Evolutionary conservation across 2,113 vertebrate species (phyloP), one percentile per base, ranked within the genome.

Genomic region (Vireo altiloquus): DNA sequence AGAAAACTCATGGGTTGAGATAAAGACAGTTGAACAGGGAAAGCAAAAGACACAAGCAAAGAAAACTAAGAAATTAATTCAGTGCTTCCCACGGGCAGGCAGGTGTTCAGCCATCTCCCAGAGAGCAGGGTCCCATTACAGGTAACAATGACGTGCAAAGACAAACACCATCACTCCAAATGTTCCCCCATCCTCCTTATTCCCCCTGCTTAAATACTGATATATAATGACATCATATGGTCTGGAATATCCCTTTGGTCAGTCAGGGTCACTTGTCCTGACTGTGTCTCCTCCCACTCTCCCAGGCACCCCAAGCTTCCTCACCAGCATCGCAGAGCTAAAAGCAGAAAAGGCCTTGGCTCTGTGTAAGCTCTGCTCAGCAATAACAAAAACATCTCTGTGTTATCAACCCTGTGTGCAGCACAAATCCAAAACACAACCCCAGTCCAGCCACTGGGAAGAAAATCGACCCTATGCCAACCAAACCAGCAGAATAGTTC

Each of bases 251-350:
- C 24, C 30, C 54, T 50, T 49, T 59, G 35, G 53, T 50, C 53
- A 40, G 4, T 0, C 15, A 30, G 19, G 42, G 6, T 42, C 44
- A 40, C 53, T 23, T 59, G 27, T 47, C 50, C 6, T 0, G 63
- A 40, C 27, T 66, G 44, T 49, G 53, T 59, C 53, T 13, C n/a
- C 21, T 37, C 5, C 50, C 49, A 30, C 7, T 13, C 27, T 57
- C 44, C 23, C 53, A 19, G 30, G 44, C 19, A 59, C 11, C 30
- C 28, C 14, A 30, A 50, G 0, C 3, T 17, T 23, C 35, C 35
- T 49, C n/a, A 25, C 47, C 47, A 44, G 31, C 2, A 1, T 3
- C 47, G 23, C 47, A 1, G 6, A 2, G 4, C 1, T 0, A 28
- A 57, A 17, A 59, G 53, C 30, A 50, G 54, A 2, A 11, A 35